These are phyloP conservation scores for Calypte anna DNA, from an alignment of 2,113 vertebrate species.

Conservation along the genomic window DNA sequence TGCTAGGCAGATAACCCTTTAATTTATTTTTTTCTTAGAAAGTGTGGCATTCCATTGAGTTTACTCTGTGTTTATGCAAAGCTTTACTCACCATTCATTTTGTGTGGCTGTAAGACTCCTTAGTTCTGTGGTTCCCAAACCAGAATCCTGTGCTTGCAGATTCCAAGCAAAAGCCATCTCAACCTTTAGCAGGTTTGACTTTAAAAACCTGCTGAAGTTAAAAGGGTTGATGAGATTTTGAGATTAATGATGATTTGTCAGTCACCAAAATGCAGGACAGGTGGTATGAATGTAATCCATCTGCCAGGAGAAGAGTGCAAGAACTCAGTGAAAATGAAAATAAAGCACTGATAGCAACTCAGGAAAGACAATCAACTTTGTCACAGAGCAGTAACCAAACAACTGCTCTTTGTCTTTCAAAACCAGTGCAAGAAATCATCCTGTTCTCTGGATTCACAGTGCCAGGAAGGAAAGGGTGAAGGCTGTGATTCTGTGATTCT, in stretches of 20 bases:
- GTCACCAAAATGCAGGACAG: not conserved
- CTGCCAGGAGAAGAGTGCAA: not conserved
- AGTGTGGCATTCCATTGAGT: not conserved
- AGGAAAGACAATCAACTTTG: not conserved
- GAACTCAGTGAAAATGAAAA: not conserved
- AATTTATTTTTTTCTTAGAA: not conserved
- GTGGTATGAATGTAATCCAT: not conserved
- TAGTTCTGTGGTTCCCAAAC: not conserved
- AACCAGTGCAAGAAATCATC: not conserved
- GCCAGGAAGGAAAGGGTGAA: not conserved
- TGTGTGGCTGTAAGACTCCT: not conserved
- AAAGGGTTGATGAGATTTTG: not conserved
- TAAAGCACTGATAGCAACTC: not conserved
- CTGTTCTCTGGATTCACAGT: not conserved
- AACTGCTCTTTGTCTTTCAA: not conserved
- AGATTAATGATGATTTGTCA: not conserved
- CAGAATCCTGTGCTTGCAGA: rapidly evolving
- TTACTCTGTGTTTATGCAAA: not conserved
- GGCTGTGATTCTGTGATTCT: not conserved
- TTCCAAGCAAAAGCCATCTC: not conserved
- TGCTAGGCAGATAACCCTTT: not conserved
- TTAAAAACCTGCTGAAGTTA: not conserved
- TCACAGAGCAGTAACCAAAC: not conserved
- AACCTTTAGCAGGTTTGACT: rapidly evolving
- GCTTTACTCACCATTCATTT: not conserved